phyloP scores from a whole-genome alignment of 1,140 invertebrate genomes.

The Neodiprion lecontei region DNA sequence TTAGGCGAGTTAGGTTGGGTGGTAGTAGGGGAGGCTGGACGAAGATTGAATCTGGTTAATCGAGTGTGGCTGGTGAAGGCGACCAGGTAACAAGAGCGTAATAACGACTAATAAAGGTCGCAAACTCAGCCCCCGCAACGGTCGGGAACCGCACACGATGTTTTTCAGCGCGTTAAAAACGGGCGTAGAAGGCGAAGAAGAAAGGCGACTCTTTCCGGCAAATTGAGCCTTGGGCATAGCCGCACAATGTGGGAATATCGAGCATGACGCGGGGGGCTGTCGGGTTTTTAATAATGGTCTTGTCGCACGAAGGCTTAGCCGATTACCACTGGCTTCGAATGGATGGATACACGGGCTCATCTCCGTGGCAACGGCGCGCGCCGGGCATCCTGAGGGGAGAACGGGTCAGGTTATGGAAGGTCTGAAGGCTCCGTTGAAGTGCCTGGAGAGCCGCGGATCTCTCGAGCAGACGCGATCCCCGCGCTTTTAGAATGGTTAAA shows the following conservation, averaged over 20 bases:
- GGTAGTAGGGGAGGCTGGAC: neutral
- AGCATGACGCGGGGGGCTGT: neutral
- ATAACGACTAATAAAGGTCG: too few relatives aligned
- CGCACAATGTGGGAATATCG: too few relatives aligned
- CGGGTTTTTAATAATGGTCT: neutral
- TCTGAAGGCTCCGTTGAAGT: slow-evolving; percentile 12
- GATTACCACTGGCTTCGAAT: slow-evolving; percentile 1
- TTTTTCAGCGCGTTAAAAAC: too few relatives aligned
- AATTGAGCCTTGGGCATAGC: too few relatives aligned
- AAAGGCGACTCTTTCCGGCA: too few relatives aligned
- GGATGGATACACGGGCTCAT: neutral
- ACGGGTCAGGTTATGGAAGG: neutral
- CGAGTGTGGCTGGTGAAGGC: too few relatives aligned
- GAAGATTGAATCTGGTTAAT: too few relatives aligned
- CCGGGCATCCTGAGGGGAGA: neutral
- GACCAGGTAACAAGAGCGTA: too few relatives aligned
- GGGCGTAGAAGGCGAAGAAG: too few relatives aligned
- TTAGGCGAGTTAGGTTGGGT: neutral
- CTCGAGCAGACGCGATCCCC: neutral
- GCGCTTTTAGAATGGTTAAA: slow-evolving; percentile 10
- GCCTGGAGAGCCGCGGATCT: neutral
- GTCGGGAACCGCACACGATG: neutral
- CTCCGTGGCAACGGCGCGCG: slow-evolving; percentile 9
- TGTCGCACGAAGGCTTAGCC: neutral
- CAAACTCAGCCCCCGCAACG: too few relatives aligned